A percentile compares a stretch with the other conserved stretches of the same genome.
These are phyloP conservation scores for Buphagus erythrorhynchus DNA, from an alignment of 2,797 vertebrate genomes.

Conservation along the genomic window DNA sequence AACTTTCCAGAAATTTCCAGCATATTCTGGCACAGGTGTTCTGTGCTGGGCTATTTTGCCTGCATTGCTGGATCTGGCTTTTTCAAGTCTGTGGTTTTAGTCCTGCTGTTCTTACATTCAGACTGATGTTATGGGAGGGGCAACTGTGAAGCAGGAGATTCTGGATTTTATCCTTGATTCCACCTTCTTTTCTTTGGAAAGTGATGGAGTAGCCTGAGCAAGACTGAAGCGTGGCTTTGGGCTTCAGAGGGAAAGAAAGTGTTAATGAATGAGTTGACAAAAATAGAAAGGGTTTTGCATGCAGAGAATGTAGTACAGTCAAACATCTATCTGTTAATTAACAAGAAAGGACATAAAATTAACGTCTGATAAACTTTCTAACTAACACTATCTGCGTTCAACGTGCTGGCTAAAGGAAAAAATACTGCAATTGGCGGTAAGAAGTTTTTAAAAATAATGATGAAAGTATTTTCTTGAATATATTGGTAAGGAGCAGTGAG, in stretches of 20 bases:
- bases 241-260: background rate
- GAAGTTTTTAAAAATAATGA: background rate
- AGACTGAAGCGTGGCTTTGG: background rate
- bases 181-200: background rate
- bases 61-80: background rate
- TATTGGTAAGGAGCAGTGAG: background rate
- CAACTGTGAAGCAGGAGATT: background rate
- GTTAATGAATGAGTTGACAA: background rate
- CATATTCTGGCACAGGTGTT: background rate
- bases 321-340: background rate
- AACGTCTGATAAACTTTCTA: background rate
- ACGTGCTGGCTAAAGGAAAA: background rate
- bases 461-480: background rate
- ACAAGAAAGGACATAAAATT: background rate
- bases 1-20: background rate
- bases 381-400: background rate
- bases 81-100: background rate
- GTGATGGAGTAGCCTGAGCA: background rate
- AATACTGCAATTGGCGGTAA: fast-evolving
- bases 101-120: background rate
- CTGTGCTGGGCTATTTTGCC: background rate
- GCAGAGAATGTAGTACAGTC: background rate
- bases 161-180: background rate
- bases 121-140: background rate
- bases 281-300: background rate